Percentiles rank a stretch among this genome's conserved stretches.
phyloP scores from a whole-genome alignment of 1,140 invertebrate genomes.

The Asbolus verrucosus region DNA sequence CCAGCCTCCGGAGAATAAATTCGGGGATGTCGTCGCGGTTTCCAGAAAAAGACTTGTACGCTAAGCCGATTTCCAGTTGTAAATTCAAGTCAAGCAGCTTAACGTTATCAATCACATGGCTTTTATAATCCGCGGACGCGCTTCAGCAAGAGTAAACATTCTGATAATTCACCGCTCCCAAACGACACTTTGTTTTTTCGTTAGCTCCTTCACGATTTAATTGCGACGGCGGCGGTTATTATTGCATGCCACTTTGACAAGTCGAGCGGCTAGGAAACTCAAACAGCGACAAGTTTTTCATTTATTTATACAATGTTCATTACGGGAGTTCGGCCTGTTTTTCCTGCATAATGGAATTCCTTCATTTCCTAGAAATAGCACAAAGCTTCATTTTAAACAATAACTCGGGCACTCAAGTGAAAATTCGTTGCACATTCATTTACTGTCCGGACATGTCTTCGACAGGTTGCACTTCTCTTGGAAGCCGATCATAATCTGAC shows the following conservation, averaged over 20 bases:
- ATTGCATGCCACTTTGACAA: neutral
- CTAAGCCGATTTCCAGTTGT: constrained; percentile 49
- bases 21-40: constrained; percentile 39
- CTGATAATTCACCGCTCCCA: constrained; percentile 25
- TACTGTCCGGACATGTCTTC: constrained; percentile 6
- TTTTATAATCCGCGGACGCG: constrained; percentile 41
- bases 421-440: constrained; percentile 16
- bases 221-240: constrained; percentile 14
- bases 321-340: constrained; percentile 5
- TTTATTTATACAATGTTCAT: constrained; percentile 25
- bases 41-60: constrained; percentile 44
- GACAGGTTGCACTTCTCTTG: too few relatives aligned
- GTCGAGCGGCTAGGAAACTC: neutral
- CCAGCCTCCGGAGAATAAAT: constrained; percentile 16
- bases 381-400: constrained; percentile 31
- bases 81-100: constrained; percentile 51
- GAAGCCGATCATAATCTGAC: too few relatives aligned
- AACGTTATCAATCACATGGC: constrained; percentile 48
- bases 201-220: constrained; percentile 8
- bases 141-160: constrained; percentile 24
- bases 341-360: constrained; percentile 20
- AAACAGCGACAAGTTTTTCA: neutral
- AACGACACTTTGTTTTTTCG: constrained; percentile 9
- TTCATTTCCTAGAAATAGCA: constrained; percentile 19
- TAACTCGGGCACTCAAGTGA: constrained; percentile 7